Percentiles rank a stretch among this genome's conserved stretches.
phyloP scores from a whole-genome alignment of 2,113 vertebrate species.

The Caranx melampygus region DNA sequence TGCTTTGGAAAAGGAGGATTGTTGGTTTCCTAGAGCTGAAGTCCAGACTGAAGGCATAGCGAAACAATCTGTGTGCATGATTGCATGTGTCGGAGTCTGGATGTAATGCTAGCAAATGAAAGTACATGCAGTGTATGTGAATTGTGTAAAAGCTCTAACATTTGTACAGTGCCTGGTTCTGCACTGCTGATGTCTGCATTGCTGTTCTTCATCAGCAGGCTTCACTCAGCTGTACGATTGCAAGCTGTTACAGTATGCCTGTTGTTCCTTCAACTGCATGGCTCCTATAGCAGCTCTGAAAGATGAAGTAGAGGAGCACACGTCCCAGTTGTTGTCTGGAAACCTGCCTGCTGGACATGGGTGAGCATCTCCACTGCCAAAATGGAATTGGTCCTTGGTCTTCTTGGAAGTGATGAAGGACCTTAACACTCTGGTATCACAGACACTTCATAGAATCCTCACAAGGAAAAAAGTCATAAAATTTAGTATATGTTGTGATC shows the following conservation, averaged over 20 bases:
- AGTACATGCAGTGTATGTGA: background rate
- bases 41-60: background rate
- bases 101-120: background rate
- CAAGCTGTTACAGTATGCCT: conserved; percentile 38
- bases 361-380: conserved; percentile 41
- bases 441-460: background rate
- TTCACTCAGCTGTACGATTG: conserved; percentile 16
- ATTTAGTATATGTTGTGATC: background rate
- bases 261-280: conserved; percentile 40
- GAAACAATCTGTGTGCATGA: background rate
- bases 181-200: conserved; percentile 1
- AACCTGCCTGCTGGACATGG: conserved; percentile 52
- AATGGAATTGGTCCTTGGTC: conserved; percentile 53
- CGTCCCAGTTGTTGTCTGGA: conserved; percentile 57
- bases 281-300: conserved; percentile 56
- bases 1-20: background rate
- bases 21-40: background rate
- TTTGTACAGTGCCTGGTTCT: background rate
- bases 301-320: conserved; percentile 41
- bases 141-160: background rate
- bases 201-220: background rate
- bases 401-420: conserved; percentile 62
- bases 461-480: background rate
- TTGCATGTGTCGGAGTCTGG: background rate
- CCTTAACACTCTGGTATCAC: conserved; percentile 19